Evolutionary conservation across 2,888 invertebrate genomes (phyloP), one percentile per base, ranked within the genome.

Genomic region (Drosophila barbarae): DNA sequence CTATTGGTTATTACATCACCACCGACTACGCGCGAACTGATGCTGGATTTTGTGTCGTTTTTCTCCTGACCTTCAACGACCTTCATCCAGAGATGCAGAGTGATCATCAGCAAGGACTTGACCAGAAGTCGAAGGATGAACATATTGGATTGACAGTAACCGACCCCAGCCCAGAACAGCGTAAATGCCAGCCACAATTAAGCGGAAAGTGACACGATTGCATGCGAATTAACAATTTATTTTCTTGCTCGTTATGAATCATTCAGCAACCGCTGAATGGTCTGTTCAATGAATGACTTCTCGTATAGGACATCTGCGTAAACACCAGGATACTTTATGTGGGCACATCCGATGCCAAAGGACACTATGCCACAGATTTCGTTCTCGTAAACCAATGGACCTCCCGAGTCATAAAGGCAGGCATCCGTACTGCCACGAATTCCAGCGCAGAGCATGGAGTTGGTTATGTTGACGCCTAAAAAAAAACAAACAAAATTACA

Each of bases 311-410:
- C 93, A 60, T 95, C 90, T 0, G 93, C 91, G 87, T 95, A 95
- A 10, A 96, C 95, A 2, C 95, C 95, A 0, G 95, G 95, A 80
- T 91, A 93, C 72, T 93, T 92, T 0, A 92, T 91, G 76, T 75
- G 74, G 5, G 79, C 88, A 58, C 87, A 87, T 10, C 85, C 75
- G 15, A 80, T 67, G 28, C 87, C 88, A 58, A 75, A 87, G 0
- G 95, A 95, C 0, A 95, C 94, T 7, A 95, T 90, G 28, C 95
- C 95, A 92, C 88, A 72, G 71, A 87, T 69, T 15, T 81, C 30
- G 0, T 52, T 58, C 0, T 28, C 8, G 18, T 53, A 66, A 12
- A 75, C 61, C 23, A 83, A 52, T 6, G 88, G 87, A 13, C 88
- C 86, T 6, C 88, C 88, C 3, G 88, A 88, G 36, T 88, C 87